Evolutionary conservation across 1,140 invertebrate genomes (phyloP).

Genomic region (Drosophila repletoides): DNA sequence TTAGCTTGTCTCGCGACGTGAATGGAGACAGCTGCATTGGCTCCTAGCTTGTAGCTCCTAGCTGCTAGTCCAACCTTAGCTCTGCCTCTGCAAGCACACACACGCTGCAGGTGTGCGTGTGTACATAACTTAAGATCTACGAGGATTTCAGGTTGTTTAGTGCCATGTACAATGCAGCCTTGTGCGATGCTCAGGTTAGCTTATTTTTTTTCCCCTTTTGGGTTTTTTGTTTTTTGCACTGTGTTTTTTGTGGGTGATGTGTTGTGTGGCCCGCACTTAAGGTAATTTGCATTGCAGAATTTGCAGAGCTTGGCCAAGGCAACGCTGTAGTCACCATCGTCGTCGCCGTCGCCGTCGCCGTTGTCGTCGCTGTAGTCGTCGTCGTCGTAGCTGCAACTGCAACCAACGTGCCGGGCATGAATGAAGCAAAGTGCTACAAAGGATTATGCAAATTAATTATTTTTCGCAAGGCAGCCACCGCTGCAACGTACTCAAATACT

Average conservation of each 20-base stretch:
- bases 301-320: constrained; percentile 68
- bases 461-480: constrained; percentile 73
- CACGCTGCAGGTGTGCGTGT: background rate
- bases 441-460: constrained; percentile 81
- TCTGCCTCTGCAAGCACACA: background rate
- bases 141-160: constrained; percentile 79
- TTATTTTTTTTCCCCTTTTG: constrained; percentile 7
- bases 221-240: constrained; percentile 24
- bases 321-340: constrained; percentile 21
- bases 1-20: constrained; percentile 63
- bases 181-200: constrained; percentile 29
- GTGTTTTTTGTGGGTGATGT: constrained; percentile 63
- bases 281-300: constrained; percentile 81
- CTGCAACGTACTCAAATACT: constrained; percentile 21
- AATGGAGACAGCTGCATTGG: constrained; percentile 68
- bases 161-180: constrained; percentile 61
- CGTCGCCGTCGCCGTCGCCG: constrained; percentile 1
- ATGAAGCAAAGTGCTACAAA: constrained; percentile 81
- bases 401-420: constrained; percentile 72
- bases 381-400: constrained; percentile 11
- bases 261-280: constrained; percentile 78
- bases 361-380: background rate
- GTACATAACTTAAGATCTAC: constrained; percentile 78
- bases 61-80: no score
- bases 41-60: no score